Evolutionary conservation across 2,797 vertebrate species (phyloP).

Genomic region (Cacajao melanocephalus): DNA sequence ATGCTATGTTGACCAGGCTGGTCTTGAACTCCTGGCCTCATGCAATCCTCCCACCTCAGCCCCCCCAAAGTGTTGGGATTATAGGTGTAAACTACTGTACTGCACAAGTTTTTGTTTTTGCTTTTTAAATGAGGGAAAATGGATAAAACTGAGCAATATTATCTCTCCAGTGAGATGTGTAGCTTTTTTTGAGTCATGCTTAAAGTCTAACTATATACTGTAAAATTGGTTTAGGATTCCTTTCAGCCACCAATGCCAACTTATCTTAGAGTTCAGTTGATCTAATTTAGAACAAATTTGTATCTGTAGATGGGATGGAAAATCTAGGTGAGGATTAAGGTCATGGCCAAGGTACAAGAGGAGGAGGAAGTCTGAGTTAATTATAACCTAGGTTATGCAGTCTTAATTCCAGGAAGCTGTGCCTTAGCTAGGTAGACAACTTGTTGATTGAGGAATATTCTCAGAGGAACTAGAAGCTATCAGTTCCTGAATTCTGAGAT

Average conservation of each 20-base stretch:
- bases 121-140: not conserved
- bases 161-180: not conserved
- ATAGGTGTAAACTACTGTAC: no score
- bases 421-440: constrained; percentile 49
- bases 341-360: constrained; percentile 51
- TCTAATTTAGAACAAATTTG: constrained; percentile 37
- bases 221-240: not conserved
- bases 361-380: constrained; percentile 74
- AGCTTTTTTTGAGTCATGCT: constrained; percentile 10
- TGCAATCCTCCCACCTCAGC: no score
- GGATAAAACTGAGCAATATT: not conserved
- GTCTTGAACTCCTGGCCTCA: no score
- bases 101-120: no score
- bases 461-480: constrained; percentile 35
- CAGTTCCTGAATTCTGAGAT: constrained; percentile 44
- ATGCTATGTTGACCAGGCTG: no score
- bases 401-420: constrained; percentile 51
- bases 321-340: constrained; percentile 13
- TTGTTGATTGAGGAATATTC: constrained; percentile 47
- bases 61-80: no score
- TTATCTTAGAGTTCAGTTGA: constrained; percentile 22
- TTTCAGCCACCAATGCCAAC: not conserved
- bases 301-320: not conserved
- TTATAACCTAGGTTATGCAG: constrained; percentile 23
- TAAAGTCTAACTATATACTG: not conserved